Evolutionary conservation across 2,797 vertebrate species (phyloP), one percentile per base, ranked within the genome.

Genomic region (Hypotaenidia okinawae): DNA sequence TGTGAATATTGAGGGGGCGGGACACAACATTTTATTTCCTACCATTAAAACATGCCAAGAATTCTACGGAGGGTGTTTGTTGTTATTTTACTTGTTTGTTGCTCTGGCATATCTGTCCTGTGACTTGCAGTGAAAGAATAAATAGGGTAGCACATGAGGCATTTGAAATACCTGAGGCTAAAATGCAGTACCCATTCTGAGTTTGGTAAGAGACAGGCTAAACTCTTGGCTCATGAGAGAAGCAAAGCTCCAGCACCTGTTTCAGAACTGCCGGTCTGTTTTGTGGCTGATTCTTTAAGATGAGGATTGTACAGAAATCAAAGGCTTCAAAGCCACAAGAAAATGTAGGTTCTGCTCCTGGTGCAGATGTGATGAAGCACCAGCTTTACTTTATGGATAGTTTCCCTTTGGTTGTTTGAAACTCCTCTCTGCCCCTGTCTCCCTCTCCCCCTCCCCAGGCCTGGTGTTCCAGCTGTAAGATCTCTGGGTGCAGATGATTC

Each of bases 141-240:
- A 62, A 52, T 13, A 21, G 76, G 9, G 55, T 64, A 81, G 62
- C 74, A 57, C 28, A 23, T 47, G 51, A 92, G 80, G 74, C 16
- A 10, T 47, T 13, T 81, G 70, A 95, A 95, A 73, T 90, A 81
- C 77, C 92, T 70, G 75, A 94, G 43, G 70, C 43, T 84, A 7
- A 88, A 72, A 28, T 61, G 57, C 4, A 4, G 61, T 69, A 80
- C 55, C 15, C 0, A 1, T 58, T 78, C n/a, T 33, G 58, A 45
- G 21, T 77, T 83, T 85, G 58, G 72, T 67, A 45, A 76, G 75
- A 88, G 35, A 3, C 16, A 22, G 37, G 17, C 16, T 89, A 0
- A 78, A 51, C 51, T 85, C 68, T 83, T 85, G 41, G 25, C 30
- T 85, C 25, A 19, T 5, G 4, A 2, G 22, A 35, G 25, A 49